Evolutionary conservation across 2,113 vertebrate genomes (phyloP).

Genomic region (Lethenteron reissneri): DNA sequence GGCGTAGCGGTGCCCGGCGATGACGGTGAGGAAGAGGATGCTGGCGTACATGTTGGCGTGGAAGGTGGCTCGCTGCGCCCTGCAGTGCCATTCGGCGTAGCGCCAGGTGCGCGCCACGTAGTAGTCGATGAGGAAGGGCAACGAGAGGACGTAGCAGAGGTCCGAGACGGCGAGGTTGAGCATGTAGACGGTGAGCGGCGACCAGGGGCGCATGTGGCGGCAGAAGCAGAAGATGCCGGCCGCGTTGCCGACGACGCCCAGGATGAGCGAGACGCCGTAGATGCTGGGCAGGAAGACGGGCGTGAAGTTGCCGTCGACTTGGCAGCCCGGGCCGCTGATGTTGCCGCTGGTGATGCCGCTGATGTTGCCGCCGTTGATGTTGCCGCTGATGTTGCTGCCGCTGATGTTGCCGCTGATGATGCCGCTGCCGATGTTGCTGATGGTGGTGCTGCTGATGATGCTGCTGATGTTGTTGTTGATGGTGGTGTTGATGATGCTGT

Average conservation of each 20-base stretch:
- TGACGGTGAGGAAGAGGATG: conserved; percentile 76
- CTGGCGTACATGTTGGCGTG: conserved; percentile 84
- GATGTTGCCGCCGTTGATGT: too few species aligned
- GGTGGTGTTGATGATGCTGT: too few species aligned
- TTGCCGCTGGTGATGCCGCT: too few species aligned
- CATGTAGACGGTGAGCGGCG: conserved; percentile 55
- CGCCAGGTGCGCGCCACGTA: conserved; percentile 67
- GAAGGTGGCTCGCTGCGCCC: conserved; percentile 56
- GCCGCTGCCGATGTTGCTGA: too few species aligned
- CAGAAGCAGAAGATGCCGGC: conserved; percentile 45
- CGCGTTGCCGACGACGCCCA: conserved; percentile 55
- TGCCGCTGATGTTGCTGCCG: too few species aligned
- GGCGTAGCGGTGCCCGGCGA: conserved; percentile 62
- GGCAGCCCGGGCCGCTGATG: conserved; percentile 18
- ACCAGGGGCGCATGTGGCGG: conserved; percentile 55
- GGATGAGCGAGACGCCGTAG: conserved; percentile 44
- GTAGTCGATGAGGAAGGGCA: conserved; percentile 70
- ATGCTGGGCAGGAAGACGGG: conserved; percentile 64
- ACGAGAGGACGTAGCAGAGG: conserved; percentile 53
- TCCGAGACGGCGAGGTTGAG: conserved; percentile 65
- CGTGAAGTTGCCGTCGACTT: conserved; percentile 71
- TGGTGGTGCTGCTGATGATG: too few species aligned
- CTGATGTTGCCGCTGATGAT: too few species aligned
- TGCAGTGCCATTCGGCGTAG: conserved; percentile 46
- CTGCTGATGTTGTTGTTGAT: too few species aligned